A percentile compares a stretch with the other conserved stretches of the same genome.
These are phyloP conservation scores for Cryptus armator DNA, from an alignment of 2,888 invertebrate species.

Conservation along the genomic window DNA sequence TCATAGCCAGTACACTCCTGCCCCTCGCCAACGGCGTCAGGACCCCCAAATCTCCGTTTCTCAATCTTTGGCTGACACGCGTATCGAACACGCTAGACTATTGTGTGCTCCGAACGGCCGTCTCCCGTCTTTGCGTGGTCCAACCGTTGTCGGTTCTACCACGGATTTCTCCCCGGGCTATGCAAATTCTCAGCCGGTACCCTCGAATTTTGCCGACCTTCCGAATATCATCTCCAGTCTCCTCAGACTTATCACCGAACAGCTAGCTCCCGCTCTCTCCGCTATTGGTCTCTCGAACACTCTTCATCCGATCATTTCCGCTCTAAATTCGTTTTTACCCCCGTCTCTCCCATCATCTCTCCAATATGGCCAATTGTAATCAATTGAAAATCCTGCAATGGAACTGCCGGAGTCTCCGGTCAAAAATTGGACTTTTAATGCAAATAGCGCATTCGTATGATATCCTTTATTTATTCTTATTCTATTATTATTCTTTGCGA, in stretches of 20 bases:
- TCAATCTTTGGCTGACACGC: neutral
- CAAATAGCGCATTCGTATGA: neutral
- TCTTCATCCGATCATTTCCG: neutral
- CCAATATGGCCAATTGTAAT: neutral
- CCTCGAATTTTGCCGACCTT: neutral
- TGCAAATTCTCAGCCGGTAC: neutral
- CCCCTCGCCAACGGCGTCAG: no score
- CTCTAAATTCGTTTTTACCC: slow-evolving; percentile 3
- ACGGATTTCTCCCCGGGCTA: neutral
- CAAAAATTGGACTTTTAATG: slow-evolving; percentile 8
- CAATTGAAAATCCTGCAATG: neutral
- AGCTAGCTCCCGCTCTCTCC: slow-evolving; percentile 4
- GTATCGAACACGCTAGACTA: neutral
- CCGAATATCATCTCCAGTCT: neutral
- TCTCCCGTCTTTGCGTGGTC: neutral
- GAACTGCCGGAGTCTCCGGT: slow-evolving; percentile 3
- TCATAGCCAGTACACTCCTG: no score
- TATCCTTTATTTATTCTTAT: no score
- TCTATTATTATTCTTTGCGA: slow-evolving; percentile 15
- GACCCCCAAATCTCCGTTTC: neutral
- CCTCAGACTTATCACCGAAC: neutral
- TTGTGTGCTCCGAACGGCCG: slow-evolving; percentile 9
- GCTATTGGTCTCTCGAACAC: slow-evolving; percentile 3
- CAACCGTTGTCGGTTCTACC: neutral
- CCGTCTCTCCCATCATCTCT: neutral